Evolutionary conservation across 2,888 invertebrate species (phyloP).

Genomic region (Magallana nippona): DNA sequence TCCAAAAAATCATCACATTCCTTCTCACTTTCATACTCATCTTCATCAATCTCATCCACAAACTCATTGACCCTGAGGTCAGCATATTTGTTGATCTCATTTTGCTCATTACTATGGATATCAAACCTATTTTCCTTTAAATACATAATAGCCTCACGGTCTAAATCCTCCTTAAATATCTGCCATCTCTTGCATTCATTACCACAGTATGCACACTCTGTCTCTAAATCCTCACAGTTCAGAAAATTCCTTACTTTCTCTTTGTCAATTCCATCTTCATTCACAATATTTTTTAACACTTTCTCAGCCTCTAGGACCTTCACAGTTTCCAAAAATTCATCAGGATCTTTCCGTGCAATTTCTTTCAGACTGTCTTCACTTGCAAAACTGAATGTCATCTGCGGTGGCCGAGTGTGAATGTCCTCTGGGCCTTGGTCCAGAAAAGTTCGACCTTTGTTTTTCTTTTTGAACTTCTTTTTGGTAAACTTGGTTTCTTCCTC

Average conservation of each 20-base stretch:
- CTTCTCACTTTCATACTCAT: background rate
- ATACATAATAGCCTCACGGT: background rate
- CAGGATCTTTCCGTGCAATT: background rate
- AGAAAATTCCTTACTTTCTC: background rate
- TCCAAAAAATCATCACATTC: background rate
- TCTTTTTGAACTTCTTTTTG: conserved; percentile 12
- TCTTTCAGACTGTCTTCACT: background rate
- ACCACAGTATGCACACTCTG: background rate
- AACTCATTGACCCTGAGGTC: conserved; percentile 9
- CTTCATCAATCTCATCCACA: conserved; percentile 10
- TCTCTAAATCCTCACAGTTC: background rate
- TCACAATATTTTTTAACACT: background rate
- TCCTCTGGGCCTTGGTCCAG: conserved; percentile 5
- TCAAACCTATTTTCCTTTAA: background rate
- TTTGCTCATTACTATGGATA: conserved; percentile 18
- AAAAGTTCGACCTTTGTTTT: conserved; percentile 16
- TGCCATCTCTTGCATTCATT: conserved; percentile 8
- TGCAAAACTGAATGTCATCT: conserved; percentile 4
- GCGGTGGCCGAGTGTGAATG: background rate
- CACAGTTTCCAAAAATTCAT: background rate
- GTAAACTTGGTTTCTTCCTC: conserved; percentile 2
- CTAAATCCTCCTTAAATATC: background rate
- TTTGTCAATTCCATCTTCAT: background rate
- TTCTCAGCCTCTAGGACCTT: background rate
- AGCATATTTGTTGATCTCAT: conserved; percentile 10